A percentile compares a stretch with the other conserved stretches of the same genome.
These are phyloP conservation scores for Pyrgus malvae DNA, from an alignment of 2,888 invertebrate genomes.

Conservation along the genomic window DNA sequence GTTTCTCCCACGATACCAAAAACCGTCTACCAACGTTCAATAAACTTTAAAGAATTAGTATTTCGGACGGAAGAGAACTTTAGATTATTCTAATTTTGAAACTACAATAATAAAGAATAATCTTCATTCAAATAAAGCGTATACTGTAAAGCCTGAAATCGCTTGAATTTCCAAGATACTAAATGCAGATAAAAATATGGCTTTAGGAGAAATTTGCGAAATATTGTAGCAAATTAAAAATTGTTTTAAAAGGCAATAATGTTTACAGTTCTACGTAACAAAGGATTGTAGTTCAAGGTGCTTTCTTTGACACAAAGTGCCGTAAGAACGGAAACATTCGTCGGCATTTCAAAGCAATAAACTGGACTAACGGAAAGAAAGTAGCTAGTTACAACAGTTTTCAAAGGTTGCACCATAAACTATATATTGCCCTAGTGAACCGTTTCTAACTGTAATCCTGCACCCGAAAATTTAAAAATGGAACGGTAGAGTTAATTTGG, in stretches of 20 bases:
- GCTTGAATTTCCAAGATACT: too few species aligned
- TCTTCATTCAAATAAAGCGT: too few species aligned
- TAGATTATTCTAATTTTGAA: too few species aligned
- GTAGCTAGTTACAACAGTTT: slow-evolving; percentile 44
- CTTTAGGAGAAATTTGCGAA: slow-evolving; percentile 1
- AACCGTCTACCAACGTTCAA: too few species aligned
- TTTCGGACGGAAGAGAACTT: too few species aligned
- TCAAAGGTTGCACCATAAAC: slow-evolving; percentile 41
- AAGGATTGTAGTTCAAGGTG: slow-evolving; percentile 22
- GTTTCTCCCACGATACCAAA: too few species aligned
- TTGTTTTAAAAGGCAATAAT: slow-evolving; percentile 4
- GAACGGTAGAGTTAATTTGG: neutral
- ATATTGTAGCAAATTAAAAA: slow-evolving; percentile 7
- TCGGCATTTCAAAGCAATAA: slow-evolving; percentile 64
- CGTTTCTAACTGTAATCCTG: slow-evolving; percentile 37
- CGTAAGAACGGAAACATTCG: slow-evolving; percentile 47
- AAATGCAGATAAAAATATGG: neutral
- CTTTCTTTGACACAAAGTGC: slow-evolving; percentile 31
- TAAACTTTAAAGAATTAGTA: too few species aligned
- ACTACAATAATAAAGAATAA: too few species aligned
- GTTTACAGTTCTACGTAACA: slow-evolving; percentile 4
- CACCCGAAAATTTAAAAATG: slow-evolving; percentile 17
- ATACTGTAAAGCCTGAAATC: too few species aligned
- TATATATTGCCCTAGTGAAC: slow-evolving; percentile 34
- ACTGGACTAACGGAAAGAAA: slow-evolving; percentile 55